These are phyloP conservation scores for Odocoileus hemionus DNA, from an alignment of 2,113 vertebrate species.

Conservation along the genomic window DNA sequence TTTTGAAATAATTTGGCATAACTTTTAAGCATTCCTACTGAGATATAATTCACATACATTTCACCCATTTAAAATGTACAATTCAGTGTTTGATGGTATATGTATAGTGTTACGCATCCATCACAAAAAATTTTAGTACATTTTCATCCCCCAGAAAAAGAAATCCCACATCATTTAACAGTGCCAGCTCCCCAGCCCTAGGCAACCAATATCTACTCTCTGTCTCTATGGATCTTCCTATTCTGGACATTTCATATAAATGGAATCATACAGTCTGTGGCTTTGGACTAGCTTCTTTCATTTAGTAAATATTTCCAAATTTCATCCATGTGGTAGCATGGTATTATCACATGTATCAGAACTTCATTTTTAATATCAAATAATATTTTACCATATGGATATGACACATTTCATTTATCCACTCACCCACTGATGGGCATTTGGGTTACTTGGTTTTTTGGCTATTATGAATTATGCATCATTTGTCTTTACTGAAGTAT, in stretches of 20 bases:
- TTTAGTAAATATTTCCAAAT: neutral
- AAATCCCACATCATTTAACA: neutral
- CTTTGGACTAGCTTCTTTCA: neutral
- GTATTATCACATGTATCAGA: rapidly evolving
- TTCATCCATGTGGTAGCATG: rapidly evolving
- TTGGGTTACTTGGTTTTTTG: neutral
- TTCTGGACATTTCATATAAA: neutral
- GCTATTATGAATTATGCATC: neutral
- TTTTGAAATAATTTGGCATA: neutral
- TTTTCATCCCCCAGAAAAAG: neutral
- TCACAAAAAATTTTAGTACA: neutral
- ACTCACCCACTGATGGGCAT: neutral
- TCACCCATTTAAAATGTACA: neutral
- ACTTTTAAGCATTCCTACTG: neutral
- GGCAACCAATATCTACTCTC: neutral
- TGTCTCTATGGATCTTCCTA: neutral
- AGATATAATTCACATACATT: neutral
- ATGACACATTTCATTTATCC: neutral
- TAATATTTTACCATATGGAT: neutral
- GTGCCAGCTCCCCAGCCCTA: neutral
- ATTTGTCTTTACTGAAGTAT: neutral
- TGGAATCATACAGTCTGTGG: neutral
- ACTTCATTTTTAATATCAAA: neutral
- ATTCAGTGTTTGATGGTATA: neutral
- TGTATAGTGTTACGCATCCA: neutral